Base-by-base conservation (phyloP, 2,797 vertebrate genomes). In the Hybognathus amarus region DNA sequence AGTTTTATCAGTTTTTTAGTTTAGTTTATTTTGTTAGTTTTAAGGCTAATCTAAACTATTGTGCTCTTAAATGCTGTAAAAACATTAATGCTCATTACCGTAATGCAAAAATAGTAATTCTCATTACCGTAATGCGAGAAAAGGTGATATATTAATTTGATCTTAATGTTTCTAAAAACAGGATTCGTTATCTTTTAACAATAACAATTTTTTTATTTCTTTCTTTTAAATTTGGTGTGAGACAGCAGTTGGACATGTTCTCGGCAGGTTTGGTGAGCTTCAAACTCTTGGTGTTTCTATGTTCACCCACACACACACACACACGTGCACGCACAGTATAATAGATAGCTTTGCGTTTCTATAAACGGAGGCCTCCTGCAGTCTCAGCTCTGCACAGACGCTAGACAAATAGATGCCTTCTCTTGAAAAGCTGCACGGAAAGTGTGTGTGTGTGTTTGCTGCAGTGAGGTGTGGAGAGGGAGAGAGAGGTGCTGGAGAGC, bases 401-500 rank as follows among this genome's bases (percentile, higher is more conserved):
- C 76, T 77, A n/a, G 52, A 78, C 56, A 78, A 77, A 78, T 83
- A 69, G 64, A 78, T 78, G 75, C 66, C 52, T 77, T 77, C n/a
- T 83, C 80, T 82, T 82, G 69, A 82, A 82, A 82, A 82, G 79
- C 79, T 73, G 79, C 20, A 22, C 12, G 2, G 52, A 61, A 61
- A 9, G 11, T n/a, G 73, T 42, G 36, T 77, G 52, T 70, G 63
- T 45, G 42, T 45, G 13, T 47, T 67, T 85, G 71, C 66, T 59
- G 71, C 78, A 80, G 83, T 85, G 78, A 68, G 71, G 79, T 85
- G 84, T 75, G 70, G 79, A 73, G 56, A 81, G 69, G 74, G 56
- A 40, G 24, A 79, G 67, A 50, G 71, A 56, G 52, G 45, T 42
- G 64, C 69, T 86, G 86, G 85, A 47, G 77, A 87, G 88, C 89